These are phyloP conservation scores for Phyllostomus discolor DNA, from an alignment of 2,113 vertebrate species.

Conservation along the genomic window DNA sequence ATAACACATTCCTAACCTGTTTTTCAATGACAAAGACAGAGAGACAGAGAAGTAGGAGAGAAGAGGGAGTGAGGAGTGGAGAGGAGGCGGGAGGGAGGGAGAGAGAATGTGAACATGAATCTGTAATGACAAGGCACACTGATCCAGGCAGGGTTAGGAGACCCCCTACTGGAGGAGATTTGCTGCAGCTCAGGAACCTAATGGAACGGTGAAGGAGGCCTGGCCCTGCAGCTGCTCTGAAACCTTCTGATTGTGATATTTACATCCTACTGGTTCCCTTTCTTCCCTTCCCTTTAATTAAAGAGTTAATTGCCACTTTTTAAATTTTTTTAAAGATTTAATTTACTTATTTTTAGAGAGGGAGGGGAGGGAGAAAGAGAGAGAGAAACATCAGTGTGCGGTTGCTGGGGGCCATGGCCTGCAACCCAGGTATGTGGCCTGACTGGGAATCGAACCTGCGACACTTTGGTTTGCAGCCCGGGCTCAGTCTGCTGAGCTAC, in stretches of 20 bases:
- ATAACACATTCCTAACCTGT: not conserved
- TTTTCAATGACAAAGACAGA: not conserved
- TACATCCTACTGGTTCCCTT: not conserved
- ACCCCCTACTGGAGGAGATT: conserved; percentile 48
- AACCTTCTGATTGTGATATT: not conserved
- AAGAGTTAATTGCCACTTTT: not conserved
- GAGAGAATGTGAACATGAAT: not conserved
- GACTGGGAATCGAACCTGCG: no score
- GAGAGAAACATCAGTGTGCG: no score
- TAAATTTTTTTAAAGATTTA: no score
- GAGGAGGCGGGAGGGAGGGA: not conserved
- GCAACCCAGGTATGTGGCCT: no score
- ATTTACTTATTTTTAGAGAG: no score
- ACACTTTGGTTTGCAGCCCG: no score
- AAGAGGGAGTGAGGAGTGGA: not conserved
- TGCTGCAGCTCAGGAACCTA: not conserved
- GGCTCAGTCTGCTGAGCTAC: no score
- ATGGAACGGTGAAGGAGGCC: not conserved
- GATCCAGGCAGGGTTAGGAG: not conserved
- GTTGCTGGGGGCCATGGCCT: no score
- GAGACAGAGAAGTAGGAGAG: not conserved
- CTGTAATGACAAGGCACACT: not conserved
- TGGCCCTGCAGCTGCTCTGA: not conserved
- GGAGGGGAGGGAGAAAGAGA: no score
- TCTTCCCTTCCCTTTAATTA: not conserved